Conservation (phyloP, 2,113 vertebrate genomes). For the Callaeas wilsoni region DNA sequence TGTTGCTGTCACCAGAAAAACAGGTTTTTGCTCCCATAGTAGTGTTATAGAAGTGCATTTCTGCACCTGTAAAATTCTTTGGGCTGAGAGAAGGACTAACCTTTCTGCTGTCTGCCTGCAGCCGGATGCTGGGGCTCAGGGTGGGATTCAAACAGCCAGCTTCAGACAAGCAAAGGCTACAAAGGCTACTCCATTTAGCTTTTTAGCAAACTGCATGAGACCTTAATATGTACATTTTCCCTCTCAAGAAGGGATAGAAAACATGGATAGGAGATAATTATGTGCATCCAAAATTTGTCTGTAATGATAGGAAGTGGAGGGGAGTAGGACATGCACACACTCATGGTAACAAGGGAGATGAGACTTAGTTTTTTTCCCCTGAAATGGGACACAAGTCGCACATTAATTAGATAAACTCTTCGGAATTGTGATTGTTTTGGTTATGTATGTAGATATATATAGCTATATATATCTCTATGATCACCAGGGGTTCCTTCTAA, state of each 20-base stretch:
- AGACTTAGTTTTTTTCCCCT: fast-evolving
- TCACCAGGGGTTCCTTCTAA: neutral
- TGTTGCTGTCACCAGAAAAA: neutral
- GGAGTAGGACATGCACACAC: neutral
- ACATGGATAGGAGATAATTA: neutral
- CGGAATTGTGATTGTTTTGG: neutral
- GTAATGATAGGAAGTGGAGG: neutral
- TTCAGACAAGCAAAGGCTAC: neutral
- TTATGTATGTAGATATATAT: neutral
- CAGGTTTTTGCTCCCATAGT: neutral
- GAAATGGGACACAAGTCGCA: neutral
- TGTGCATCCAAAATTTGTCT: neutral
- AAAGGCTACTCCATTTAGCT: neutral
- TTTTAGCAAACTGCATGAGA: neutral
- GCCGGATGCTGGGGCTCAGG: neutral
- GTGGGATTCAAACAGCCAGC: neutral
- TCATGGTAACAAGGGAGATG: neutral
- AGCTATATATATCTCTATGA: too few relatives aligned
- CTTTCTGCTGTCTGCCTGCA: neutral
- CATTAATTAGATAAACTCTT: neutral
- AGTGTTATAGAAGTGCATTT: fast-evolving
- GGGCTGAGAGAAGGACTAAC: neutral
- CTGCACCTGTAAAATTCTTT: neutral
- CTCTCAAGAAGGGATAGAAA: neutral
- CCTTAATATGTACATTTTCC: neutral